Evolutionary conservation across 1,140 invertebrate genomes (phyloP).

Genomic region (Acyrthosiphon pisum): DNA sequence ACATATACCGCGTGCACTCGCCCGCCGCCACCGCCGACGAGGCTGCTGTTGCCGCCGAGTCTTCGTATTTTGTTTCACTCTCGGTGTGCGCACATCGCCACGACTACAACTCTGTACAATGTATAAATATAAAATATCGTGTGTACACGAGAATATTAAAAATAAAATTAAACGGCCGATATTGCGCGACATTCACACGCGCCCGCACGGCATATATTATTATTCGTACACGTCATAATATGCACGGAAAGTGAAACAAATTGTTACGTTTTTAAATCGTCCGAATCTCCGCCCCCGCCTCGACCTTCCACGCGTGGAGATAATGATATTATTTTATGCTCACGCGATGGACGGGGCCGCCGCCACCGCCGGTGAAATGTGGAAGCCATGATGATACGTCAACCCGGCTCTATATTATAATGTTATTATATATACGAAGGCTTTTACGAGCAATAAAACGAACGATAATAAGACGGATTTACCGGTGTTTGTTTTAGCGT

Average conservation of each 20-base stretch:
- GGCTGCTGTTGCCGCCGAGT: not conserved
- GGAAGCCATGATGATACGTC: slow-evolving; percentile 43
- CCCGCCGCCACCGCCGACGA: not conserved
- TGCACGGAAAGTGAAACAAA: not conserved
- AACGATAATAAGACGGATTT: slow-evolving; percentile 44
- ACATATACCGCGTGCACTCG: not conserved
- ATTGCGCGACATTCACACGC: not conserved
- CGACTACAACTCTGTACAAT: not conserved
- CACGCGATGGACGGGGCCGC: not conserved
- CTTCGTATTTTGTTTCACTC: not conserved
- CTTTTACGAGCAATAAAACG: slow-evolving; percentile 55
- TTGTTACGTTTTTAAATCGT: not conserved
- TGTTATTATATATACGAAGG: not conserved
- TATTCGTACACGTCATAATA: not conserved
- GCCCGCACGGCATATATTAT: too few relatives aligned
- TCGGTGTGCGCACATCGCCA: not conserved
- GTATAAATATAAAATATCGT: not conserved
- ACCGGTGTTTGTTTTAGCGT: slow-evolving; percentile 54
- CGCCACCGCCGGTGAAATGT: not conserved
- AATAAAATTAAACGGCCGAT: not conserved
- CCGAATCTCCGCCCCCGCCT: not conserved
- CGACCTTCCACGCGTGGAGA: not conserved
- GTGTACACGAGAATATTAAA: not conserved
- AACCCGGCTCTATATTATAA: not conserved
- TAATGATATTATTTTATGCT: not conserved